These are phyloP conservation scores for Idaea straminata DNA, from an alignment of 2,888 invertebrate species.

Conservation along the genomic window DNA sequence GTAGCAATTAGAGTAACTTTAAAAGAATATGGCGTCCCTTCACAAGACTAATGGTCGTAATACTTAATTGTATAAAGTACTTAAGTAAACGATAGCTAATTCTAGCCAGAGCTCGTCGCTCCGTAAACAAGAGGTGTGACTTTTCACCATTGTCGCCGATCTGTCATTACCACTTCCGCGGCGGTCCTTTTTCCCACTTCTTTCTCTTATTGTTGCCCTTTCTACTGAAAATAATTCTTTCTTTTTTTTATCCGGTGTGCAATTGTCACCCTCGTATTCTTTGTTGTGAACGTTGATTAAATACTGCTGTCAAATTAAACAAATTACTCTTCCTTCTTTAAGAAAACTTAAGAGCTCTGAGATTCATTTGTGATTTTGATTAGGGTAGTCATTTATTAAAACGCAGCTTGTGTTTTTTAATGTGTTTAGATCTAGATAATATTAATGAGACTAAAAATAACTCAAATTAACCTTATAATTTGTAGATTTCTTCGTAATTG, in stretches of 20 bases:
- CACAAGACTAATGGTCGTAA: conserved; percentile 63
- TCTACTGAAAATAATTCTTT: conserved; percentile 70
- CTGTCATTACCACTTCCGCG: conserved; percentile 77
- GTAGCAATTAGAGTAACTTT: conserved; percentile 59
- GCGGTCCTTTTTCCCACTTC: conserved; percentile 59
- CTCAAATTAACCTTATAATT: not conserved
- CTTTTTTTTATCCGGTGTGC: conserved; percentile 63
- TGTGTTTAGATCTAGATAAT: not conserved
- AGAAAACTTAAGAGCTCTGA: conserved; percentile 4
- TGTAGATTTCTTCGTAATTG: conserved; percentile 31
- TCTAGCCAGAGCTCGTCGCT: conserved; percentile 54
- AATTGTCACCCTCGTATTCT: conserved; percentile 74
- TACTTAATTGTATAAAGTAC: conserved; percentile 78
- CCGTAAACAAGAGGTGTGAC: conserved; percentile 80
- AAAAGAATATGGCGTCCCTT: conserved; percentile 68
- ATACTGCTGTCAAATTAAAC: conserved; percentile 67
- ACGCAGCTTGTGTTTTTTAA: not conserved
- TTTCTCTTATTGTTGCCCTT: conserved; percentile 74
- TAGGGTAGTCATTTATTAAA: conserved; percentile 42
- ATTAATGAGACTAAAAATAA: conserved; percentile 42
- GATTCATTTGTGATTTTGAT: conserved; percentile 21
- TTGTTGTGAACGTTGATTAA: conserved; percentile 75
- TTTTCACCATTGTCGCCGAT: conserved; percentile 76
- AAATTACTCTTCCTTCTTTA: conserved; percentile 53
- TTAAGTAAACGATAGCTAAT: conserved; percentile 80